phyloP scores from a whole-genome alignment of 2,797 vertebrate genomes.

The Sardinella longiceps region DNA sequence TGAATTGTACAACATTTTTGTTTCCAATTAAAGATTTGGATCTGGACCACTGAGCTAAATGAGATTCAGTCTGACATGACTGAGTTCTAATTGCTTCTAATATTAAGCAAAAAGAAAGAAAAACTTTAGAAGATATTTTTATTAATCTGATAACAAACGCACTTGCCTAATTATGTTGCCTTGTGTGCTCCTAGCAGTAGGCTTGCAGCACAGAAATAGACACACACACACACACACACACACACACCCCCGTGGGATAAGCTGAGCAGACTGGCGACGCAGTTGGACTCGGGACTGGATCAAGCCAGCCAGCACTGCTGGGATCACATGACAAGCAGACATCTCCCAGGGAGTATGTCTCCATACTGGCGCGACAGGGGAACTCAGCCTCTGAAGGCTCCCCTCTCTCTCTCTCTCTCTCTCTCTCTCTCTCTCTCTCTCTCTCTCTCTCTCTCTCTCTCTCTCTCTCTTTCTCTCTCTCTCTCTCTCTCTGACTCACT shows the following conservation, averaged over 20 bases:
- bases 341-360: slow-evolving; percentile 33
- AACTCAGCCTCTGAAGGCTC: background rate
- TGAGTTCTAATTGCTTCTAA: background rate
- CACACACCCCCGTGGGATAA: slow-evolving; percentile 26
- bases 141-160: background rate
- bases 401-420: slow-evolving; percentile 26
- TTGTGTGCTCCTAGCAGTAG: background rate
- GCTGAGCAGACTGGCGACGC: slow-evolving; percentile 32
- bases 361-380: slow-evolving; percentile 32
- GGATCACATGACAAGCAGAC: slow-evolving; percentile 40
- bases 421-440: slow-evolving; percentile 24
- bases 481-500: slow-evolving; percentile 31
- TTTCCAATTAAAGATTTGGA: background rate
- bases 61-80: background rate
- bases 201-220: too few species aligned
- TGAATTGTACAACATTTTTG: background rate
- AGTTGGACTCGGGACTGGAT: background rate
- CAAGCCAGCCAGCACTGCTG: background rate
- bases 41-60: background rate
- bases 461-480: slow-evolving; percentile 16
- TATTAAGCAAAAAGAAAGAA: background rate
- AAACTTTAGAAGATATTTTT: background rate
- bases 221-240: slow-evolving; percentile 26
- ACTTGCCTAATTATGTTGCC: background rate
- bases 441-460: slow-evolving; percentile 26